These are phyloP conservation scores for Nephrotoma guestfalica DNA, from an alignment of 2,888 invertebrate genomes.

Conservation along the genomic window DNA sequence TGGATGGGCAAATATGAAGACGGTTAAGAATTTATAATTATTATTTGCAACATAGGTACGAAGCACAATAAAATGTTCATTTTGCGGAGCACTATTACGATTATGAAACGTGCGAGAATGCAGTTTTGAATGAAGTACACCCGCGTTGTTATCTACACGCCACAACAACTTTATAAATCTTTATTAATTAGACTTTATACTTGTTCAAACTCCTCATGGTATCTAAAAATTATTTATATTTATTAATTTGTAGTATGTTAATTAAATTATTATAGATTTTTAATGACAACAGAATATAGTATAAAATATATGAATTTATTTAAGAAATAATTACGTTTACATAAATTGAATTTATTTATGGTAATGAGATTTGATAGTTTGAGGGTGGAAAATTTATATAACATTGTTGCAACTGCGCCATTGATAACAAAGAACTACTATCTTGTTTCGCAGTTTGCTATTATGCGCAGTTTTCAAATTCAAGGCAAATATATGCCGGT, in stretches of 20 bases:
- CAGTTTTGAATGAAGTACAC: background rate
- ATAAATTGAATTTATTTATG: background rate
- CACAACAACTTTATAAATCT: background rate
- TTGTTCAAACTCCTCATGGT: background rate
- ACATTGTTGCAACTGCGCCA: background rate
- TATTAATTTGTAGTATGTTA: background rate
- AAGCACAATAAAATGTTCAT: too few relatives aligned
- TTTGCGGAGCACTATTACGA: too few relatives aligned
- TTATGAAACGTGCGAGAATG: too few relatives aligned
- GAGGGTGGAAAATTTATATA: background rate
- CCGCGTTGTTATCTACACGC: background rate
- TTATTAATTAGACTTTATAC: background rate
- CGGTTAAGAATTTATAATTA: background rate
- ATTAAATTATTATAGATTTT: background rate
- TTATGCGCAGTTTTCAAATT: background rate
- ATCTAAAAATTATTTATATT: background rate
- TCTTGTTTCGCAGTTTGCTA: background rate
- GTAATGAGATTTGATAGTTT: background rate
- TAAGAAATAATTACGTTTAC: background rate
- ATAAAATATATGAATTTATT: background rate
- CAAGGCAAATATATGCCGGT: background rate
- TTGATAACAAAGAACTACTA: background rate
- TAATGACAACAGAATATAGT: background rate
- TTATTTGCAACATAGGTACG: too few relatives aligned
- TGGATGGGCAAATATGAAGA: background rate